Evolutionary conservation across 2,113 vertebrate species (phyloP), one percentile per base, ranked within the genome.

Genomic region (Diadophis punctatus): DNA sequence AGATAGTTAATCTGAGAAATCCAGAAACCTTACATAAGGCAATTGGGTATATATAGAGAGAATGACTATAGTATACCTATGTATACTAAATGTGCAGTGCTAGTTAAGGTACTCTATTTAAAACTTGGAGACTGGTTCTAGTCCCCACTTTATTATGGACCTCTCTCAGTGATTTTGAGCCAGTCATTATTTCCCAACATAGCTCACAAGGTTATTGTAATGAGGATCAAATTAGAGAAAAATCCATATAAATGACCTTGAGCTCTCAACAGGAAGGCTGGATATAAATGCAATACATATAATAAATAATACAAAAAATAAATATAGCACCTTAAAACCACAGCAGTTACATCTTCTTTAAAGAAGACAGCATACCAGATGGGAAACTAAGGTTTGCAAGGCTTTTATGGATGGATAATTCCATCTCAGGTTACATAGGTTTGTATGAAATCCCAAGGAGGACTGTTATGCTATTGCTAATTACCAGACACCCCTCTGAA

Each of bases 401-500:
- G 53, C 34, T 87, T 91, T 34, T n/a, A 10, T 18, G 88, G 91
- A 43, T 89, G 56, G 52, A 86, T 4, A 18, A 56, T 89, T 89
- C 91, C 92, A 94, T 91, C 1, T 63, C 88, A 86, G 39, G 14
- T 90, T 86, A 90, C 43, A 51, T 55, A 27, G 53, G 60, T 46
- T 43, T 86, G 9, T 0, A 60, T 93, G 92, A 95, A 95, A 92
- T 87, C 90, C 92, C 89, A 49, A 0, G 0, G 86, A 90, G 86
- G 48, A 25, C 1, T 60, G 63, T 22, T 88, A 74, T 85, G 55
- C 55, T 53, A 46, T 23, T 63, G 93, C n/a, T 60, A 86, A 93
- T 93, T 87, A 90, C 93, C 94, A 2, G 52, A 90, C 25, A 56
- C 93, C 95, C 89, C 39, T 27, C 2, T 1, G 90, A 52, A 96